These are phyloP conservation scores for Nomada lathburiana DNA, from an alignment of 2,888 invertebrate genomes.

Conservation along the genomic window DNA sequence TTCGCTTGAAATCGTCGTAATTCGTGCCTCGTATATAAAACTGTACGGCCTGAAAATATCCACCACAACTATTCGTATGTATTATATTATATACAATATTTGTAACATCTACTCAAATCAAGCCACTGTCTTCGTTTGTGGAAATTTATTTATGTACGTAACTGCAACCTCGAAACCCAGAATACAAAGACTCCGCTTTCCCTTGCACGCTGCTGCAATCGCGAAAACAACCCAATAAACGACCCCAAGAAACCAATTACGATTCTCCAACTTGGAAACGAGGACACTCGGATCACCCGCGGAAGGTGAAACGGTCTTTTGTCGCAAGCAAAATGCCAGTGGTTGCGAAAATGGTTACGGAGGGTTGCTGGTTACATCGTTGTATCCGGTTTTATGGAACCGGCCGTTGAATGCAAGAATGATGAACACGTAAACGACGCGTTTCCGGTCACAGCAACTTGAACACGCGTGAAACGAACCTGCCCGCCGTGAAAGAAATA, in stretches of 20 bases:
- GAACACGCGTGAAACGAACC: conserved; percentile 63
- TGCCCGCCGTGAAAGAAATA: conserved; percentile 31
- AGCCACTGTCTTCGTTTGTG: no score
- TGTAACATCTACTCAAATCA: no score
- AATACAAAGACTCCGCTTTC: conserved; percentile 9
- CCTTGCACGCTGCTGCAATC: conserved; percentile 4
- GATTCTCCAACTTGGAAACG: conserved; percentile 44
- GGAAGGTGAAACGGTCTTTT: conserved; percentile 23
- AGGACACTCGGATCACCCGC: conserved; percentile 57
- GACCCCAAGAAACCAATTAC: conserved; percentile 68
- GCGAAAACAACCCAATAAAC: conserved; percentile 51
- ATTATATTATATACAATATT: no score
- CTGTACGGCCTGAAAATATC: not conserved
- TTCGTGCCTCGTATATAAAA: not conserved
- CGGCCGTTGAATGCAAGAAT: conserved; percentile 49
- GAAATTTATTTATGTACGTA: no score
- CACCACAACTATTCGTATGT: not conserved
- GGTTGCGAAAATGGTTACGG: conserved; percentile 38
- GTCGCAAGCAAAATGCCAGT: conserved; percentile 49
- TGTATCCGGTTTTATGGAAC: conserved; percentile 52
- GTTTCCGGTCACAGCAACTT: conserved; percentile 67
- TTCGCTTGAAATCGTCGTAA: conserved; percentile 4
- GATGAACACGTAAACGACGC: conserved; percentile 70
- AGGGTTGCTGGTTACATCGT: conserved; percentile 55
- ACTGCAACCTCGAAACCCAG: not conserved